Conservation (phyloP, 1,140 invertebrate species). For the Sipha flava region DNA sequence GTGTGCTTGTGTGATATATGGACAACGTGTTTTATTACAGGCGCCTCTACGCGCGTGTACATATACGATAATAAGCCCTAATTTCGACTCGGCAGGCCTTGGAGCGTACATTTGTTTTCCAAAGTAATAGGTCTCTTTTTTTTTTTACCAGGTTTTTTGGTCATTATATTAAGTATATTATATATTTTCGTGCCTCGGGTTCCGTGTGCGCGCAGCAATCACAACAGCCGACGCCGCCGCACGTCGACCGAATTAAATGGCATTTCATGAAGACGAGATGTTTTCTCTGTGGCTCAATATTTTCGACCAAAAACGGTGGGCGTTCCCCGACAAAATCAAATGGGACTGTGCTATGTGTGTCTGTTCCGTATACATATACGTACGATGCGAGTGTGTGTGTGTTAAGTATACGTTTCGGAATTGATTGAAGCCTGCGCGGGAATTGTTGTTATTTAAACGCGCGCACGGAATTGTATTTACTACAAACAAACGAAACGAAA, state of each 20-base stretch:
- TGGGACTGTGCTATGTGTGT: constrained; percentile 10
- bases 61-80: background rate
- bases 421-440: constrained; percentile 15
- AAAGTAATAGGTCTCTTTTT: background rate
- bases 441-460: constrained; percentile 7
- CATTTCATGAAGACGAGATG: constrained; percentile 2
- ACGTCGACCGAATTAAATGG: constrained; percentile 22
- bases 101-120: constrained; percentile 12
- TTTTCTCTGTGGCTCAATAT: background rate
- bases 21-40: background rate
- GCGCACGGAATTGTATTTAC: constrained; percentile 4
- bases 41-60: background rate
- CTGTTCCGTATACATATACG: background rate
- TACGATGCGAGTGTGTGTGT: background rate
- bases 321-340: constrained; percentile 19
- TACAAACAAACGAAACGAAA: background rate
- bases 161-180: background rate
- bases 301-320: constrained; percentile 29
- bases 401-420: constrained; percentile 30
- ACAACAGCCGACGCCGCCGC: background rate
- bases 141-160: background rate
- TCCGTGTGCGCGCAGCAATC: background rate
- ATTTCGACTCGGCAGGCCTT: background rate
- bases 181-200: constrained; percentile 18
- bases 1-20: background rate